Conservation (phyloP, 2,888 invertebrate species). For the Ennomos quercinarius region DNA sequence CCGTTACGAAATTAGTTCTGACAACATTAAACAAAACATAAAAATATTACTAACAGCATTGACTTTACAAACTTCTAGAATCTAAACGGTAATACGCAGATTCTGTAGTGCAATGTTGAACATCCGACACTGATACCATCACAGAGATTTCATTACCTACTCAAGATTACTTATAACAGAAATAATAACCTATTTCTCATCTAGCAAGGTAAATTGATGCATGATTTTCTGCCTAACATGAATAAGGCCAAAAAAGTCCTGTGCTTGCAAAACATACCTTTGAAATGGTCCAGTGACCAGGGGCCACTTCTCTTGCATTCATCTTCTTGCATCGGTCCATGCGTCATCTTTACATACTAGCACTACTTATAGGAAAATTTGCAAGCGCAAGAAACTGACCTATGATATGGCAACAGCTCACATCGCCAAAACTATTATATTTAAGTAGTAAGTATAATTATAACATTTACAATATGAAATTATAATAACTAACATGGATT, state of each 20-base stretch:
- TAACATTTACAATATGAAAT: conserved; percentile 27
- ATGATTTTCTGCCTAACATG: conserved; percentile 72
- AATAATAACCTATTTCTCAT: conserved; percentile 71
- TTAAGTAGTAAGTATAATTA: conserved; percentile 9
- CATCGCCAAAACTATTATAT: conserved; percentile 25
- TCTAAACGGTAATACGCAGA: conserved; percentile 81
- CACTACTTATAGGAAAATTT: conserved; percentile 70
- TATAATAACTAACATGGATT: conserved; percentile 23
- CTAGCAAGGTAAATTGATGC: conserved; percentile 77
- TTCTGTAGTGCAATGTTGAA: conserved; percentile 73
- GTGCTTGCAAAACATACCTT: conserved; percentile 76
- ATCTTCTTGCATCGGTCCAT: conserved; percentile 77
- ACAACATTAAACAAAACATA: conserved; percentile 82
- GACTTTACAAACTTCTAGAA: conserved; percentile 75
- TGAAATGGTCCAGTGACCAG: conserved; percentile 47
- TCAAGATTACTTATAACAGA: conserved; percentile 75
- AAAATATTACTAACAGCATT: conserved; percentile 82
- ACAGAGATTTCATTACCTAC: conserved; percentile 80
- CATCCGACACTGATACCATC: conserved; percentile 78
- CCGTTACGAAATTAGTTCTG: conserved; percentile 79
- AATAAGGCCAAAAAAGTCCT: conserved; percentile 68
- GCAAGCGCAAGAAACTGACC: conserved; percentile 68
- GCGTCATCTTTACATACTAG: conserved; percentile 75
- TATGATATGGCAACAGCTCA: conserved; percentile 58
- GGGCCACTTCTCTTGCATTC: conserved; percentile 72